phyloP scores from a whole-genome alignment of 2,797 vertebrate genomes.

The Pelochelys cantorii region DNA sequence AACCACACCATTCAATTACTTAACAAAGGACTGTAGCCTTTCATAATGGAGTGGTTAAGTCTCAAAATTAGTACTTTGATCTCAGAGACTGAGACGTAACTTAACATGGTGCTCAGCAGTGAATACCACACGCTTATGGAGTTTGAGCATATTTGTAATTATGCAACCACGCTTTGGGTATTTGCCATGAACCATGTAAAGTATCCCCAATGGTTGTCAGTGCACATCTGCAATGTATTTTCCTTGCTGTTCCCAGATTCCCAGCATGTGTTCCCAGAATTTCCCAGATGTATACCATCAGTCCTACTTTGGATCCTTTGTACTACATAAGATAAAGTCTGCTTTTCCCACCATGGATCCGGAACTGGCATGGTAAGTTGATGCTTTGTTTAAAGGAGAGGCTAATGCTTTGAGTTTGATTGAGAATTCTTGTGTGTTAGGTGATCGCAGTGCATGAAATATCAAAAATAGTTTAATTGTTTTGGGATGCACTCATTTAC shows the following conservation, averaged over 20 bases:
- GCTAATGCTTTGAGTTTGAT: constrained; percentile 31
- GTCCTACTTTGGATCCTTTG: constrained; percentile 68
- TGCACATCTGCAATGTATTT: constrained; percentile 47
- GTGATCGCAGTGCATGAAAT: not conserved
- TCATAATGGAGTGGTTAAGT: not conserved
- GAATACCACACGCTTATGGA: not conserved
- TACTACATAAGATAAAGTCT: constrained; percentile 60
- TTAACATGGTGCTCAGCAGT: constrained; percentile 28
- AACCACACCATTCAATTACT: not conserved
- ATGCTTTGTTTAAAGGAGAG: constrained; percentile 37
- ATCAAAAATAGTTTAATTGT: not conserved
- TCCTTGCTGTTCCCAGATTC: constrained; percentile 70
- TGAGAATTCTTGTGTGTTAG: constrained; percentile 6
- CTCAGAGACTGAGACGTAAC: not conserved
- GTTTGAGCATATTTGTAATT: constrained; percentile 20
- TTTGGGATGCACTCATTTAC: not conserved
- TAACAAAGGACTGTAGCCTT: not conserved
- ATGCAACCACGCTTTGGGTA: constrained; percentile 22
- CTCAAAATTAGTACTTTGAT: constrained; percentile 31
- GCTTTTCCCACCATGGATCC: constrained; percentile 61
- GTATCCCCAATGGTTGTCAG: constrained; percentile 53
- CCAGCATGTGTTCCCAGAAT: constrained; percentile 60
- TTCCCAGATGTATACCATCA: constrained; percentile 70
- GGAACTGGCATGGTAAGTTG: not conserved
- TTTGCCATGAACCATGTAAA: constrained; percentile 54